These are phyloP conservation scores for Porites cylindrica DNA, from an alignment of 92 coral and sea anemone species.

Conservation along the genomic window DNA sequence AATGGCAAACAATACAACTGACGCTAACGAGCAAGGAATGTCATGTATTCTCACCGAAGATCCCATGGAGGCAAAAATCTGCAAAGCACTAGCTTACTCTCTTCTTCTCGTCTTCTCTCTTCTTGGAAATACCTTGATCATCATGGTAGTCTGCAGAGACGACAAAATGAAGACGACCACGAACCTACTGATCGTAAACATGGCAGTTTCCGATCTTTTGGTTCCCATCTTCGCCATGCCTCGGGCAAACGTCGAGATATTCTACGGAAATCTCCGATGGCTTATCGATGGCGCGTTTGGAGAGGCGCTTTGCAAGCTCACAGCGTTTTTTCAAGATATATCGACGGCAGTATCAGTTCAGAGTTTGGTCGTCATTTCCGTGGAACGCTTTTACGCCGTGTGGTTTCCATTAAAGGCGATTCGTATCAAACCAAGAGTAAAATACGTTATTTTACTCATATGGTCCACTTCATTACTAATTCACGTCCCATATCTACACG, in stretches of 20 bases:
- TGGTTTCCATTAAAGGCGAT: constrained; percentile 59
- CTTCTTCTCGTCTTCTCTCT: constrained; percentile 65
- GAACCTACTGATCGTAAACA: constrained; percentile 69
- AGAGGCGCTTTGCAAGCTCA: constrained; percentile 61
- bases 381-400: constrained; percentile 79
- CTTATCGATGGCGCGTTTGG: constrained; percentile 70
- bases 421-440: constrained; percentile 55
- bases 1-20: constrained; percentile 30
- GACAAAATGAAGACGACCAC: constrained; percentile 72
- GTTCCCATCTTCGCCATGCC: constrained; percentile 85
- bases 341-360: constrained; percentile 78
- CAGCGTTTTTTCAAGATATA: constrained; percentile 72
- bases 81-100: constrained; percentile 68
- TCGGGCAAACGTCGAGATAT: constrained; percentile 75
- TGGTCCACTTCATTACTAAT: constrained; percentile 60
- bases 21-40: background rate
- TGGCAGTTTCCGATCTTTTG: constrained; percentile 76
- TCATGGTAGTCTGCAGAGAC: constrained; percentile 66
- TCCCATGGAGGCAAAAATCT: constrained; percentile 53
- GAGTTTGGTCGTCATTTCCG: constrained; percentile 62
- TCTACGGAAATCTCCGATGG: constrained; percentile 75
- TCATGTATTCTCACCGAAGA: constrained; percentile 42
- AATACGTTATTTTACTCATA: constrained; percentile 51
- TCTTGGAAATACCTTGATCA: constrained; percentile 62
- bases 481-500: constrained; percentile 69